Percentiles rank a stretch among this genome's conserved stretches.
These are phyloP conservation scores for Dendrocopos noguchii DNA, from an alignment of 2,113 vertebrate genomes.

Conservation along the genomic window DNA sequence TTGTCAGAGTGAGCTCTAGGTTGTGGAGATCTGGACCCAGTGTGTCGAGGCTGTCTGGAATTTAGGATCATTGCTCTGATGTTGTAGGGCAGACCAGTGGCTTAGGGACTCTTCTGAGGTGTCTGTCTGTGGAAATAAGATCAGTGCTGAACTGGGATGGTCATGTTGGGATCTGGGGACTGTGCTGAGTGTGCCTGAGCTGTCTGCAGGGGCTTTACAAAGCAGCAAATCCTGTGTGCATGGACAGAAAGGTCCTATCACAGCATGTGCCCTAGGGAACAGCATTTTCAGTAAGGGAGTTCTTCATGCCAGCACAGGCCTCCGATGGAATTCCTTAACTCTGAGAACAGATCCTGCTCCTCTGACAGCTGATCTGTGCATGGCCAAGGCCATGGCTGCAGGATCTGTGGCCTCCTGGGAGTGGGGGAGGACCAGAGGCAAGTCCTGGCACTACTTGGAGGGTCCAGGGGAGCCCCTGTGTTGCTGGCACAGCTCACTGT, in stretches of 20 bases:
- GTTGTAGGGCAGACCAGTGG: not conserved
- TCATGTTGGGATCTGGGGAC: not conserved
- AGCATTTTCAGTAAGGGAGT: not conserved
- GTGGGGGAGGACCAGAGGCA: too few species aligned
- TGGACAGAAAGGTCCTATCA: not conserved
- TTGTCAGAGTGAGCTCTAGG: not conserved
- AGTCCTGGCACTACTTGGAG: rapidly evolving
- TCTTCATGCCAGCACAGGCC: not conserved
- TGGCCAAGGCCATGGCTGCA: not conserved
- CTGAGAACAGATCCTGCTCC: not conserved
- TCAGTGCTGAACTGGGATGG: not conserved
- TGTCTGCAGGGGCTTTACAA: not conserved
- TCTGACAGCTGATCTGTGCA: not conserved
- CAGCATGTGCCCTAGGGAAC: not conserved
- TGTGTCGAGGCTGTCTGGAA: not conserved
- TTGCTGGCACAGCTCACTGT: not conserved
- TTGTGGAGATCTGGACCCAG: not conserved
- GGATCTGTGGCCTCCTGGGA: rapidly evolving
- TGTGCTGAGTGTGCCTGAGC: not conserved
- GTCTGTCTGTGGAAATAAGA: not conserved
- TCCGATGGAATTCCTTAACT: not conserved
- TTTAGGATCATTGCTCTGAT: not conserved
- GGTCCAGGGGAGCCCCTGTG: rapidly evolving
- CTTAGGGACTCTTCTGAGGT: not conserved
- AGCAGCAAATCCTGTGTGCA: not conserved